A percentile compares a stretch with the other conserved stretches of the same genome.
These are phyloP conservation scores for Rhadina sibilatrix DNA, from an alignment of 2,113 vertebrate genomes.

Conservation along the genomic window DNA sequence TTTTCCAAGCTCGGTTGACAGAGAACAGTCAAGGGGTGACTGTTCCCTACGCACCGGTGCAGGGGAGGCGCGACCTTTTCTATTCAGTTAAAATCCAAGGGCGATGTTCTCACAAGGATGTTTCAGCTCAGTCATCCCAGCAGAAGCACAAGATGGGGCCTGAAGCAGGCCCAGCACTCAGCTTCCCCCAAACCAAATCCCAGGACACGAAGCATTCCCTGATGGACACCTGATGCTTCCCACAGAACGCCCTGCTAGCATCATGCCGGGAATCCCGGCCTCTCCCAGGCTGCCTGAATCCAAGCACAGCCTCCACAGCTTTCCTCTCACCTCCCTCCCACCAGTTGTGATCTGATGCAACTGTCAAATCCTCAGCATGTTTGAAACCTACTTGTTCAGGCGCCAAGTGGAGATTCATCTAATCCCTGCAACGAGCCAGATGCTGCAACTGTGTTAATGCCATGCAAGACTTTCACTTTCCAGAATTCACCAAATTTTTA, in stretches of 20 bases:
- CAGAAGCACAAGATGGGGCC: background rate
- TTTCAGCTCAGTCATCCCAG: background rate
- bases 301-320: background rate
- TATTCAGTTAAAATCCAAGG: background rate
- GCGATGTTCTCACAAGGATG: fast-evolving
- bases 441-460: background rate
- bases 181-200: background rate
- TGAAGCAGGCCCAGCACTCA: fast-evolving
- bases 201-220: background rate
- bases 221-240: background rate
- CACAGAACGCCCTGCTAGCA: background rate
- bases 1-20: background rate
- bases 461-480: background rate
- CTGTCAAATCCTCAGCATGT: background rate
- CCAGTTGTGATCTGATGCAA: background rate
- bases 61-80: fast-evolving
- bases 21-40: background rate
- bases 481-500: background rate
- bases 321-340: slow-evolving; percentile 13
- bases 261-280: background rate
- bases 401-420: background rate
- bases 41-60: background rate
- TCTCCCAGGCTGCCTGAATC: background rate
- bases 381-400: background rate
- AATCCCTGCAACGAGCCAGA: background rate